phyloP scores from a whole-genome alignment of 2,797 vertebrate genomes.

The Heteromormyrus szaboi region DNA sequence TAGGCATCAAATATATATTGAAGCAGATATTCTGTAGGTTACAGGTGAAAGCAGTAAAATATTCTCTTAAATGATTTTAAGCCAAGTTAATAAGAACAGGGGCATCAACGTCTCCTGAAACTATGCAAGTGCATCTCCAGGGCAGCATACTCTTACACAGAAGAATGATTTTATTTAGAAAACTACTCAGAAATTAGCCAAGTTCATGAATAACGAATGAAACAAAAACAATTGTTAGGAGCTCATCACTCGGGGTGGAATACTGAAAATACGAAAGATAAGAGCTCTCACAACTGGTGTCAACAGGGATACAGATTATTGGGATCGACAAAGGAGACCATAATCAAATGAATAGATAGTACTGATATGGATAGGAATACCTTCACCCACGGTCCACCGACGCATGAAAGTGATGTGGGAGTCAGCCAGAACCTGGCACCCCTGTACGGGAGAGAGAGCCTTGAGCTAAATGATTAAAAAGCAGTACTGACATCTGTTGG shows the following conservation, averaged over 20 bases:
- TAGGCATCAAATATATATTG: background rate
- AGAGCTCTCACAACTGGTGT: background rate
- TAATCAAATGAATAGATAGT: background rate
- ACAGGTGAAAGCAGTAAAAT: background rate
- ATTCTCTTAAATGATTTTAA: background rate
- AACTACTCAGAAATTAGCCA: background rate
- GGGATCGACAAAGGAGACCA: background rate
- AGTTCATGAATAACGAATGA: background rate
- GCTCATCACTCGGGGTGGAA: background rate
- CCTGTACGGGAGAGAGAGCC: background rate
- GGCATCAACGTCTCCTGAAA: background rate
- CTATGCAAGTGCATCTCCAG: background rate
- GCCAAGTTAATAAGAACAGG: background rate
- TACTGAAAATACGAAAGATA: background rate
- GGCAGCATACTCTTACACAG: background rate
- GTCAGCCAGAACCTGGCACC: background rate
- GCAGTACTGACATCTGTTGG: slow-evolving; percentile 17
- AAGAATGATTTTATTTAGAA: background rate
- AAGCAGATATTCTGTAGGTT: background rate
- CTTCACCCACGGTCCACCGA: background rate
- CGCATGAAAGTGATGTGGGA: background rate
- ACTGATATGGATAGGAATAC: background rate
- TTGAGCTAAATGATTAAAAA: background rate
- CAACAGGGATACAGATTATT: background rate
- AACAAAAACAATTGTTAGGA: background rate